Percentiles rank a stretch among this genome's conserved stretches.
phyloP scores from a whole-genome alignment of 2,113 vertebrate genomes.

The Cyanistes caeruleus region DNA sequence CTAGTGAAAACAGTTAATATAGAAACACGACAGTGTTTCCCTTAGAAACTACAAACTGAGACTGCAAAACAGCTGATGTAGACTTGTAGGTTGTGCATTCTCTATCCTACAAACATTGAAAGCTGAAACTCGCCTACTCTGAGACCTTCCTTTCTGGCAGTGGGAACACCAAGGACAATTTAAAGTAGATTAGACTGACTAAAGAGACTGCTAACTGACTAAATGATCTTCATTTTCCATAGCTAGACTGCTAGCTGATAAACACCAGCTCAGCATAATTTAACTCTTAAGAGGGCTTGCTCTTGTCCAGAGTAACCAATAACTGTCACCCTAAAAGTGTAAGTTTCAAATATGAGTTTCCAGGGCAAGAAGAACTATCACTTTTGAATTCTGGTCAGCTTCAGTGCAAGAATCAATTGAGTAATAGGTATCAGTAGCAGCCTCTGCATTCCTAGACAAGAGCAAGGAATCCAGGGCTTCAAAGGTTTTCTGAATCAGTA shows the following conservation, averaged over 20 bases:
- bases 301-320: neutral
- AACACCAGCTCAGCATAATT: neutral
- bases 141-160: neutral
- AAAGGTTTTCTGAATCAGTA: neutral
- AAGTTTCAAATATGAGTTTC: neutral
- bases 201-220: no score
- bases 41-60: neutral
- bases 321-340: neutral
- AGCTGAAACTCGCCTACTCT: neutral
- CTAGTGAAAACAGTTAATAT: neutral
- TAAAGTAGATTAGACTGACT: neutral
- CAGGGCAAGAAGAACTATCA: neutral
- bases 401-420: neutral
- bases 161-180: neutral
- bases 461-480: neutral
- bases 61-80: neutral
- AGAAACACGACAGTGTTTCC: neutral
- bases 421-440: neutral
- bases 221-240: neutral
- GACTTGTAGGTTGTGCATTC: rapidly evolving
- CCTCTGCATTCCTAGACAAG: neutral
- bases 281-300: neutral
- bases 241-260: neutral
- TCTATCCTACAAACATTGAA: neutral
- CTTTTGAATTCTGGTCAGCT: neutral